A percentile compares a stretch with the other conserved stretches of the same genome.
Evolutionary conservation across 2,888 invertebrate species (phyloP).

Genomic region (Cactoblastis cactorum): DNA sequence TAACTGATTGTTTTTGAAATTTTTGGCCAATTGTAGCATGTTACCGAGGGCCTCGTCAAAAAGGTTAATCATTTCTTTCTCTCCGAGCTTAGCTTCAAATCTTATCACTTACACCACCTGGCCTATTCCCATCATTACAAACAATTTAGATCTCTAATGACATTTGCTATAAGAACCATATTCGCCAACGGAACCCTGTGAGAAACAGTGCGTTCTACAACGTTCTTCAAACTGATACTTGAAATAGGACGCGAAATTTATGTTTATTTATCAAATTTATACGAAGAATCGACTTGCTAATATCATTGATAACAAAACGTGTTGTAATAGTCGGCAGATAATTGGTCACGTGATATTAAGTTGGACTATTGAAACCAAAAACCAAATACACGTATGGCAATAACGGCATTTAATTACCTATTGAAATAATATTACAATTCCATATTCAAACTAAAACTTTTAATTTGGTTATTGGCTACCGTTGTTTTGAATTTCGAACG

Average conservation of each 20-base stretch:
- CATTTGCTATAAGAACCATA: background rate
- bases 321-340: background rate
- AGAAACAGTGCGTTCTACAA: background rate
- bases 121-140: background rate
- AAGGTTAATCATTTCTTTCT: background rate
- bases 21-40: too few relatives aligned
- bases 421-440: too few relatives aligned
- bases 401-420: too few relatives aligned
- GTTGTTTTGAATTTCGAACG: too few relatives aligned
- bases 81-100: background rate
- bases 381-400: too few relatives aligned
- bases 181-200: background rate
- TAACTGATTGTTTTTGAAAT: too few relatives aligned
- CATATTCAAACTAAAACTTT: too few relatives aligned
- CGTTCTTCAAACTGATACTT: background rate
- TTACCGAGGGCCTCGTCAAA: too few relatives aligned
- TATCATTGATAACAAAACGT: background rate
- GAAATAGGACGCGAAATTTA: background rate
- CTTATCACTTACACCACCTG: background rate
- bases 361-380: background rate
- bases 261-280: background rate
- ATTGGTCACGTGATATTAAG: background rate
- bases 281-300: constrained; percentile 1
- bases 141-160: background rate
- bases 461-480: too few relatives aligned